phyloP scores from a whole-genome alignment of 2,888 invertebrate species.

The Dicycla oo region DNA sequence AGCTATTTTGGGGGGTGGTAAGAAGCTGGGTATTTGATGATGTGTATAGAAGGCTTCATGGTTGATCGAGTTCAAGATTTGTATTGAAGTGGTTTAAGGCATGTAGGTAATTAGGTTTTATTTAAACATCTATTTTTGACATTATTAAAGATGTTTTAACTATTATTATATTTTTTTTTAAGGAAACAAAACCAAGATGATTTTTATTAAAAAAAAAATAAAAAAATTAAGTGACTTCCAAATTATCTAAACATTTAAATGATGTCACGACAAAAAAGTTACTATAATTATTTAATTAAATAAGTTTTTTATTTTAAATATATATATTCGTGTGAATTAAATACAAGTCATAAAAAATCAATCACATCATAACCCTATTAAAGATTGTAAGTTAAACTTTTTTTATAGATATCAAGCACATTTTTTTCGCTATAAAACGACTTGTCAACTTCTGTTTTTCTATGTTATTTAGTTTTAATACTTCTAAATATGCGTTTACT shows the following conservation, averaged over 20 bases:
- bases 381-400: slow-evolving; percentile 12
- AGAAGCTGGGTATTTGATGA: slow-evolving; percentile 73
- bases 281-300: not conserved
- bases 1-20: slow-evolving; percentile 37
- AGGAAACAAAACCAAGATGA: not conserved
- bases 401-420: slow-evolving; percentile 24
- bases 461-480: slow-evolving; percentile 31
- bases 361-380: not conserved
- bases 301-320: too few species aligned
- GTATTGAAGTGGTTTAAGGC: slow-evolving; percentile 80
- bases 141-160: not conserved
- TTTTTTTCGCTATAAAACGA: slow-evolving; percentile 36
- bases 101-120: slow-evolving; percentile 82
- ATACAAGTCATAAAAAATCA: slow-evolving; percentile 11
- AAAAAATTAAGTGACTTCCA: not conserved
- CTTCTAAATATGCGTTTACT: slow-evolving; percentile 52
- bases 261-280: not conserved
- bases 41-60: slow-evolving; percentile 81
- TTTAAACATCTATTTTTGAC: slow-evolving; percentile 66
- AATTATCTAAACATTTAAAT: not conserved
- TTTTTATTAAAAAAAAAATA: too few species aligned
- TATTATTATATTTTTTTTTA: not conserved
- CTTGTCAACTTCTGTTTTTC: slow-evolving; percentile 49
- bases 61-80: slow-evolving; percentile 86
- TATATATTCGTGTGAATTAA: not conserved